Percentiles rank a stretch among this genome's conserved stretches.
These are phyloP conservation scores for Ammodytes marinus DNA, from an alignment of 2,113 vertebrate species.

Conservation along the genomic window DNA sequence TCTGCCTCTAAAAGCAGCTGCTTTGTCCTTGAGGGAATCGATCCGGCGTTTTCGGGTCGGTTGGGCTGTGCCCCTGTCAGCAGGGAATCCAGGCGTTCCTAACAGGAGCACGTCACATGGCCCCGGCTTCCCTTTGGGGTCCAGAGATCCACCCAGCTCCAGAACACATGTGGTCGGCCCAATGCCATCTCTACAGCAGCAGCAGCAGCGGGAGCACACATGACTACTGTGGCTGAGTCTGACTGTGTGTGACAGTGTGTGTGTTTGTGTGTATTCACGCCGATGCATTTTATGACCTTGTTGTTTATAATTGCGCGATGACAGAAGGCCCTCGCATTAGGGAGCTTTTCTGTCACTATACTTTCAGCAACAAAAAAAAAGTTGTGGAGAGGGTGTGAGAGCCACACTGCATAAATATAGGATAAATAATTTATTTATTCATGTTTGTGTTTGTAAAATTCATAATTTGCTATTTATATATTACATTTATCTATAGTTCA, in stretches of 20 bases:
- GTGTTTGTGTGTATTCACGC: constrained; percentile 30
- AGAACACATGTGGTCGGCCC: constrained; percentile 45
- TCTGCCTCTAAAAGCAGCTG: constrained; percentile 58
- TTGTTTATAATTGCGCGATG: constrained; percentile 53
- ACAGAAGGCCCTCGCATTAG: constrained; percentile 54
- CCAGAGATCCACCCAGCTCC: constrained; percentile 35
- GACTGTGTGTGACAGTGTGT: constrained; percentile 29
- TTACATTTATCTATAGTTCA: too few relatives aligned
- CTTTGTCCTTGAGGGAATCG: constrained; percentile 74
- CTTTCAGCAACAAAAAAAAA: constrained; percentile 33
- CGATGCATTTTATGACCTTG: constrained; percentile 50
- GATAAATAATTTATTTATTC: too few relatives aligned
- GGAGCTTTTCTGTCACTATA: constrained; percentile 40
- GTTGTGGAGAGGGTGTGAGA: constrained; percentile 29
- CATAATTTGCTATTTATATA: too few relatives aligned
- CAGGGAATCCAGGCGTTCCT: constrained; percentile 65
- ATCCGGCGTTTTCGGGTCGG: constrained; percentile 71
- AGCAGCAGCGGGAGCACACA: background rate
- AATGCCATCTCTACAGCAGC: constrained; percentile 30
- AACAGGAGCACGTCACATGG: constrained; percentile 47
- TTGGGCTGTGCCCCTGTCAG: constrained; percentile 68
- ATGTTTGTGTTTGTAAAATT: too few relatives aligned
- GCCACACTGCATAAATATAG: too few relatives aligned
- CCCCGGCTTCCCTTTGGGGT: constrained; percentile 43
- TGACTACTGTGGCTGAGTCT: constrained; percentile 25